Conservation (phyloP, 2,113 vertebrate genomes). For the Trematomus loennbergii region DNA sequence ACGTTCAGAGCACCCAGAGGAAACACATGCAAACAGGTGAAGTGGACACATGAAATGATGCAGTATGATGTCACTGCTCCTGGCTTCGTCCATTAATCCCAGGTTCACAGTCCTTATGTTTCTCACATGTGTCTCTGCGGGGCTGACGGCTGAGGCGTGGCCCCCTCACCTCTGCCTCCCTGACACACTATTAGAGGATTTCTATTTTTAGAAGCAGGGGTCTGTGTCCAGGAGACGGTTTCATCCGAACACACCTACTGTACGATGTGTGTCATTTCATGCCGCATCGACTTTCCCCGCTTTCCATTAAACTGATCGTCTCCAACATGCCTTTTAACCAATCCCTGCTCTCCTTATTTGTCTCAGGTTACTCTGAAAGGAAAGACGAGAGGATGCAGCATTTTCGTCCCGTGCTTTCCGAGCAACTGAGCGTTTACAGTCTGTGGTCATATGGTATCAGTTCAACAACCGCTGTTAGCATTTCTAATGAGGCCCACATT, state of each 20-base stretch:
- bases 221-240: constrained; percentile 45
- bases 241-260: constrained; percentile 31
- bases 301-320: constrained; percentile 19
- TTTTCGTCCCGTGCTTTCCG: constrained; percentile 47
- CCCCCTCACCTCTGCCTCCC: constrained; percentile 52
- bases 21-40: constrained; percentile 31
- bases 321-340: constrained; percentile 37
- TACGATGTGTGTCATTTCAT: constrained; percentile 22
- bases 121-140: constrained; percentile 13
- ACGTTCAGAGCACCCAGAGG: constrained; percentile 19
- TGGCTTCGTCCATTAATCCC: not conserved
- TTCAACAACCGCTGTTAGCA: constrained; percentile 40
- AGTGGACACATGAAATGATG: constrained; percentile 35
- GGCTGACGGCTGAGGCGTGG: constrained; percentile 31
- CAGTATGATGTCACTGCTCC: constrained; percentile 16
- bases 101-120: constrained; percentile 15
- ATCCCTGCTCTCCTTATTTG: not conserved
- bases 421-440: constrained; percentile 35
- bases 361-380: constrained; percentile 66
- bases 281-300: constrained; percentile 20
- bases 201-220: constrained; percentile 68
- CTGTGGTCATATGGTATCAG: constrained; percentile 35
- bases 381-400: constrained; percentile 50
- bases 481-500: constrained; percentile 51
- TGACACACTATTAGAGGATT: constrained; percentile 51